Evolutionary conservation across 2,888 invertebrate genomes (phyloP), one percentile per base, ranked within the genome.

Genomic region (Allygus modestus): DNA sequence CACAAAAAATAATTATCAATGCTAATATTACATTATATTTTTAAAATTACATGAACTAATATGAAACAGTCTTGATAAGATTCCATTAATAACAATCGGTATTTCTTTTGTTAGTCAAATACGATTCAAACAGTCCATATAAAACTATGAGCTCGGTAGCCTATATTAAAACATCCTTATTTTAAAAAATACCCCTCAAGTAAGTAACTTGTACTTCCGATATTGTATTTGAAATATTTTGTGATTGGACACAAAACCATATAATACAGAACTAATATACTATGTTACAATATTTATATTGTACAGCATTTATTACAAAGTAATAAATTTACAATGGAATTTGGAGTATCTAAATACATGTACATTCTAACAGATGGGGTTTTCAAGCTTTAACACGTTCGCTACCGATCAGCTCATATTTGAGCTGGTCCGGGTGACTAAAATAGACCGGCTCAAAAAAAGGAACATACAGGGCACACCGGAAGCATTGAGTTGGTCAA

Each of bases 241-340:
- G 9, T 20, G 12, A 23, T 23, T 58, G 20, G 5, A 58, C 23
- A 58, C 58, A 58, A 23, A 58, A 58, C 20, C 1, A n/a, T 58
- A 58, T 58, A 58, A 58, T 58, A 58, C 58, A 58, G 20, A 58
- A 23, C 58, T 23, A 58, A 20, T 23, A 58, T 23, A 58, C 51
- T 51, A 51, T 58, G 1, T 58, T 23, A 58, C 58, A 58, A 58
- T 58, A 58, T 58, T 20, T 58, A 58, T 58, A 58, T 58, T 58
- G 23, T 58, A 58, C 58, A 58, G 12, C 12, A 7, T 58, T 58
- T 58, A 23, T 23, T 58, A 58, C 58, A 58, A 46, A 58, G 58
- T 23, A 58, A 58, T 58, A 58, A 58, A 58, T 46, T 46, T 46
- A 46, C 46, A 46, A 46, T 17, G 2, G 46, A 46, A 46, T 17